These are phyloP conservation scores for Meiosimyza platycephala DNA, from an alignment of 2,888 invertebrate species.

Conservation along the genomic window DNA sequence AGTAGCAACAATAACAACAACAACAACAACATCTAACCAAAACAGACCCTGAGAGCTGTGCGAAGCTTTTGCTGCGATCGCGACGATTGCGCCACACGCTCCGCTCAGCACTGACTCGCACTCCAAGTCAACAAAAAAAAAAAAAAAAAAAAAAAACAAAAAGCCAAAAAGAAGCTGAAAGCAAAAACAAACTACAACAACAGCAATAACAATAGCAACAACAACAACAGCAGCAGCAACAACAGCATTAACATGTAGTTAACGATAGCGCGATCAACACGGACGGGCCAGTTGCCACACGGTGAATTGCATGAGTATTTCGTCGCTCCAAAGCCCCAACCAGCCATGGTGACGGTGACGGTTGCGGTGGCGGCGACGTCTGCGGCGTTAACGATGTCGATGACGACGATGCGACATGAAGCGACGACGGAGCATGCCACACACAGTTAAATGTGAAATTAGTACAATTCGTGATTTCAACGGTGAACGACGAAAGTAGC, in stretches of 20 bases:
- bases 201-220: slow-evolving; percentile 21
- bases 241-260: slow-evolving; percentile 29
- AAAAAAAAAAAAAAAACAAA: slow-evolving; percentile 46
- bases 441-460: slow-evolving; percentile 67
- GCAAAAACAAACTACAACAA: not conserved
- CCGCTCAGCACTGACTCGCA: slow-evolving; percentile 7
- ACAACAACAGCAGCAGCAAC: slow-evolving; percentile 38
- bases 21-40: slow-evolving; percentile 26
- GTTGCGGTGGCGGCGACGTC: slow-evolving; percentile 23
- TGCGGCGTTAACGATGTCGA: slow-evolving; percentile 44
- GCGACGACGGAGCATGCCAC: slow-evolving; percentile 62
- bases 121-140: slow-evolving; percentile 14
- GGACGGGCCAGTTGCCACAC: slow-evolving; percentile 34
- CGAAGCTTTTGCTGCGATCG: slow-evolving; percentile 10
- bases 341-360: slow-evolving; percentile 5
- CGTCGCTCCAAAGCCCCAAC: slow-evolving; percentile 32
- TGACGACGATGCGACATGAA: slow-evolving; percentile 38
- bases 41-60: not conserved
- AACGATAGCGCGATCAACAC: slow-evolving; percentile 13
- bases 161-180: slow-evolving; percentile 2
- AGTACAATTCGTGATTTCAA: slow-evolving; percentile 68
- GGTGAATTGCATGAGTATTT: slow-evolving; percentile 34
- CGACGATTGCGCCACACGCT: slow-evolving; percentile 34
- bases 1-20: slow-evolving; percentile 44
- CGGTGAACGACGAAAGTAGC: slow-evolving; percentile 60